phyloP scores from a whole-genome alignment of 2,113 vertebrate genomes.

The Mesoclemmys tuberculata region DNA sequence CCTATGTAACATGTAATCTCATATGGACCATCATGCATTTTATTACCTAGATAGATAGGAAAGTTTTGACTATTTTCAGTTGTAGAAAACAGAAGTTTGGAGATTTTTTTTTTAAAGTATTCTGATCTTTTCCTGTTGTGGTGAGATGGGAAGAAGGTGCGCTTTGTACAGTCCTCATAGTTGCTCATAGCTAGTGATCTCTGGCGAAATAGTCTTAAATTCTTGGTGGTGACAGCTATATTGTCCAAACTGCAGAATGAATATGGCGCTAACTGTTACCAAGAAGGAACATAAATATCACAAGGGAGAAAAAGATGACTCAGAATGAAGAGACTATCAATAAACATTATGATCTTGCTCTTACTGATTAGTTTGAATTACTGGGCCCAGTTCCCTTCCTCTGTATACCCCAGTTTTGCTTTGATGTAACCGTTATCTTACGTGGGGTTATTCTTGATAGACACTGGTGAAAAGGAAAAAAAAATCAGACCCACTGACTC shows the following conservation, averaged over 20 bases:
- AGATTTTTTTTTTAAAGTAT: too few species aligned
- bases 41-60: neutral
- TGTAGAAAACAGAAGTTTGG: neutral
- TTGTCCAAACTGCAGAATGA: neutral
- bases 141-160: neutral
- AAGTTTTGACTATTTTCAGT: neutral
- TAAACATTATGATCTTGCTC: neutral
- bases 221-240: neutral
- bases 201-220: neutral
- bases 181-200: neutral
- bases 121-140: neutral
- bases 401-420: neutral
- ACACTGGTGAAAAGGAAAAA: conserved; percentile 8
- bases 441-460: neutral
- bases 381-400: neutral
- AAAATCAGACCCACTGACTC: neutral
- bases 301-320: neutral
- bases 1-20: accelerated
- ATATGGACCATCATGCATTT: neutral
- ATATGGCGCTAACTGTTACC: neutral
- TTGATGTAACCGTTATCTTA: neutral
- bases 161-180: neutral
- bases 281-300: neutral
- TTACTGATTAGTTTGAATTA: neutral
- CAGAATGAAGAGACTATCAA: neutral